Evolutionary conservation across 1,140 invertebrate species (phyloP), one percentile per base, ranked within the genome.

Genomic region (Drosophila oshimai): DNA sequence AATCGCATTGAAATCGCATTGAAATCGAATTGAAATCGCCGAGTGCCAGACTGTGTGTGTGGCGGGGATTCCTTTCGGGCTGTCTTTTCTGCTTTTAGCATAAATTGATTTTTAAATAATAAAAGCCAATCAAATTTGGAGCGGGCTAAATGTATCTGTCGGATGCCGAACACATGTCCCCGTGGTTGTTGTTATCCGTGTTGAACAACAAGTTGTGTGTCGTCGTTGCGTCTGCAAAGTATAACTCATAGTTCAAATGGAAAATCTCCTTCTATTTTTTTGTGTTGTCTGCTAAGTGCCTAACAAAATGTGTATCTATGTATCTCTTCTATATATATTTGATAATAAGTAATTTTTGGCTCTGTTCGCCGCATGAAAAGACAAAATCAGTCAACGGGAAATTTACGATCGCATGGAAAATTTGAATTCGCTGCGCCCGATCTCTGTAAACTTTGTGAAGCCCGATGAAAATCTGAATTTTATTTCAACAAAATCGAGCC

Each of bases 331-430:
- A 6, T 55, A n/a, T 76, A 70, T 75, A 22, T 49, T 61, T 44
- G 37, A 75, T 61, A 60, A 70, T 69, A 34, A 62, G n/a, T n/a
- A n/a, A n/a, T n/a, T 54, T 55, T 49, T 55, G 37, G 13, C 33
- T 45, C 5, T 18, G 13, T 3, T 39, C 26, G 55, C 60, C 34
- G 69, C 54, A 39, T 44, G 50, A 64, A 70, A 65, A 80, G 77
- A 80, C 76, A 80, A 80, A 65, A 75, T 80, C 76, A 80, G 72
- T 80, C 76, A 81, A 62, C 60, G 51, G 49, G 28, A 74, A 80
- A 80, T 80, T 80, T 80, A 80, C 74, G 77, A 72, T 75, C 67
- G 65, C 39, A 81, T 80, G 77, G 77, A 80, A 80, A 81, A 81
- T 76, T 80, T 75, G 55, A 70, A 72, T 24, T 68, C 28, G 41